Base-by-base conservation (phyloP, 2,113 vertebrate genomes). In the Menura novaehollandiae region DNA sequence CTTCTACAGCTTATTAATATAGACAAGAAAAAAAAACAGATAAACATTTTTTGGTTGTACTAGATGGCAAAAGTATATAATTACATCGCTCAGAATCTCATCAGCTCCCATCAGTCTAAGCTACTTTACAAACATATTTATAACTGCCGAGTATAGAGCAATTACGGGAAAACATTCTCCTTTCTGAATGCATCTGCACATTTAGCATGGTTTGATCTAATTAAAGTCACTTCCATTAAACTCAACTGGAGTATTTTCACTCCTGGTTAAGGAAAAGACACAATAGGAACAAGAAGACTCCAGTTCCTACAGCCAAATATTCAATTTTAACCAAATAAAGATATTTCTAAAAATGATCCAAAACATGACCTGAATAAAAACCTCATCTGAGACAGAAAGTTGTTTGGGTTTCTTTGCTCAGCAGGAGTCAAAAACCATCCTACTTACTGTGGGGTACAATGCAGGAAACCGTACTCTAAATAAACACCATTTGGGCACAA, bases 1-100 rank as follows among this genome's bases (percentile, higher is more conserved):
- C 90, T 60, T 96, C 78, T 95, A 82, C 84, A 95, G 72, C 53
- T 92, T 95, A 91, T 91, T 96, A 93, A 96, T 93, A 96, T 6
- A 91, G 94, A 94, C 62, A 93, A 90, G 74, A 58, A 93, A 93
- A 95, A 95, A 94, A 91, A 4, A 0, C 53, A 85, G 59, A 46
- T 85, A 97, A 95, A 74, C 56, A 89, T 62, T 87, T 93, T 91
- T 93, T 69, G 46, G 80, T 93, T 90, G 81, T 86, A 74, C 76
- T 94, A 83, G 77, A 96, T 92, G 67, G 81, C 56, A 69, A 93
- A 96, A 93, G 39, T 60, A 59, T 79, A 78, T 92, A 95, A 94
- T 96, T 96, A 92, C 85, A 94, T 92, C 2, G 10, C 74, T 93
- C 78, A 91, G 85, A 94, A 91, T 67, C 85, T 96, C 91, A 95